Base-by-base conservation (phyloP, 2,113 vertebrate genomes). In the Uria lomvia region DNA sequence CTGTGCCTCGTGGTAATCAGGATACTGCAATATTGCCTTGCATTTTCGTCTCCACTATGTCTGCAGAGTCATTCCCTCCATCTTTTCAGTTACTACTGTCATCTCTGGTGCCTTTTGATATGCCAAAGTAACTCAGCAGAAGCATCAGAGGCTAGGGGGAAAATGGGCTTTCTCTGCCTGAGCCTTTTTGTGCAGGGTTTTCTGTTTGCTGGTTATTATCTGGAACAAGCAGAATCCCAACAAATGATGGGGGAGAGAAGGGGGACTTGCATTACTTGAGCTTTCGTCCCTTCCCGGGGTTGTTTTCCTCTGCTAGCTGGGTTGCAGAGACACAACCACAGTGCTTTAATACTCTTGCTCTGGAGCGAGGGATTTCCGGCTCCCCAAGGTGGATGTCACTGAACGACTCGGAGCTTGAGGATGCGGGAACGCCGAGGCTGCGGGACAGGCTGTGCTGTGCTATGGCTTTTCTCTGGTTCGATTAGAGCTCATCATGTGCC, bases 201-300 rank as follows among this genome's bases (percentile, higher is more conserved):
- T 85, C 70, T 91, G 40, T 86, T 90, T 70, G 82, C 75, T 59
- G 90, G 90, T 96, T 66, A 14, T 55, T 73, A 88, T 70, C 88
- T 90, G 19, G 49, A 93, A 80, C 66, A 90, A 90, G 71, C 67
- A 76, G 58, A 76, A 86, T 76, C 76, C 77, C 66, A 71, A 66
- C 53, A 81, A 89, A 75, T 3, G 4, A 52, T 43, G 58, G n/a
- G 16, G 20, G 43, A n/a, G 16, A 27, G 52, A 52, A 76, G 36
- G 11, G 23, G 15, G 3, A 5, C 32, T 77, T 0, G 0, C 0
- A 1, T 56, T 81, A 6, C 27, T 62, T 74, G 92, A 90, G 88
- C n/a, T 71, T 88, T 93, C 80, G 49, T 93, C 47, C 47, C 43
- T 88, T 86, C 42, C 30, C 36, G 52, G 15, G 47, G 50, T 80